These are phyloP conservation scores for Tadarida brasiliensis DNA, from an alignment of 2,797 vertebrate genomes.

Conservation along the genomic window DNA sequence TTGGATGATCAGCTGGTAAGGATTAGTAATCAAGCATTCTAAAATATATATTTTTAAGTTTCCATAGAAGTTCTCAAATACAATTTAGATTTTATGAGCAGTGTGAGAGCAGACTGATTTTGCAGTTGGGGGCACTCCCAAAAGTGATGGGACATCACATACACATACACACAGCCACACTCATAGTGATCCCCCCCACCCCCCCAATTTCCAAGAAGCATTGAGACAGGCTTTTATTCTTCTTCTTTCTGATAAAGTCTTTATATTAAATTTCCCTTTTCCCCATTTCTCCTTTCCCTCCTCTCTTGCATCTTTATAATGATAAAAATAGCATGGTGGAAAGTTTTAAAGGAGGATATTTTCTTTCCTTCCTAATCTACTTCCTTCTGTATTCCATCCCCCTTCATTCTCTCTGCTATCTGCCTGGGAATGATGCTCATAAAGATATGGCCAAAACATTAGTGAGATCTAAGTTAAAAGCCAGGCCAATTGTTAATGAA, in stretches of 20 bases:
- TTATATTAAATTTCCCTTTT: neutral
- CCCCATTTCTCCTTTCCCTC: neutral
- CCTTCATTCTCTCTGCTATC: neutral
- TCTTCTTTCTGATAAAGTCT: constrained; percentile 16
- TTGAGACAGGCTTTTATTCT: neutral
- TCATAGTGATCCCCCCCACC: neutral
- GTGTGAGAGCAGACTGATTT: constrained; percentile 20
- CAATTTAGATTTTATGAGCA: constrained; percentile 37
- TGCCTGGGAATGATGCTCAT: neutral
- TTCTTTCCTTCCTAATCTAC: constrained; percentile 24
- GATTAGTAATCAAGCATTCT: constrained; percentile 48
- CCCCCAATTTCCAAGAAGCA: neutral
- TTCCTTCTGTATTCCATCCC: neutral
- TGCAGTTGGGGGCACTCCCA: neutral
- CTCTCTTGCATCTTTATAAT: constrained; percentile 2
- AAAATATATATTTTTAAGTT: constrained; percentile 1
- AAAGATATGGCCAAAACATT: neutral
- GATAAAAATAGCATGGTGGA: neutral
- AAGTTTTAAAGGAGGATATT: neutral
- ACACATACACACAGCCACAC: neutral
- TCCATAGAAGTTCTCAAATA: neutral
- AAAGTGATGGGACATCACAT: neutral
- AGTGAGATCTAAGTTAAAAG: constrained; percentile 57
- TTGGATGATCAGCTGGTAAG: constrained; percentile 88
- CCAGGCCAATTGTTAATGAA: neutral